Percentiles rank a stretch among this genome's conserved stretches.
These are phyloP conservation scores for Cephus rjabovi DNA, from an alignment of 2,888 invertebrate genomes.

Conservation along the genomic window DNA sequence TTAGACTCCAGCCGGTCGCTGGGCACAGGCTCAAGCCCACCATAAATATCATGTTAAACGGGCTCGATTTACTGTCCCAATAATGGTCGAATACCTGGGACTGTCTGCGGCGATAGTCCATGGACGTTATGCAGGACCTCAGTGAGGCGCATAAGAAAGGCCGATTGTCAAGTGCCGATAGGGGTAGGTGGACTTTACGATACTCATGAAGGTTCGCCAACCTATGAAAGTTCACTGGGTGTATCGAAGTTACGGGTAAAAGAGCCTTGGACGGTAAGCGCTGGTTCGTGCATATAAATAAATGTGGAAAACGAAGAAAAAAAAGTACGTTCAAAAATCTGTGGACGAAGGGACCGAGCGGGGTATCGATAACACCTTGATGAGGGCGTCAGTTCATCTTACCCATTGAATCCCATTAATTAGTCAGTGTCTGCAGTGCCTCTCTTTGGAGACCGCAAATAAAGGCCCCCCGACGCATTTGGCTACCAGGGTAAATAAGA, in stretches of 20 bases:
- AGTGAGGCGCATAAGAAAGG: conserved; percentile 33
- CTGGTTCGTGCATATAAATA: too few relatives aligned
- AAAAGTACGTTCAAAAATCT: too few relatives aligned
- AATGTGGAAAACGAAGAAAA: too few relatives aligned
- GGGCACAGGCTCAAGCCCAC: conserved; percentile 27
- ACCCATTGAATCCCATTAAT: too few relatives aligned
- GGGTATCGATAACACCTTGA: too few relatives aligned
- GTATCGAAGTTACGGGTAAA: background rate
- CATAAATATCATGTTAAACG: conserved; percentile 63
- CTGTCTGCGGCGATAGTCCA: conserved; percentile 32
- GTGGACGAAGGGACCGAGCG: too few relatives aligned
- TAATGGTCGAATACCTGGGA: conserved; percentile 54
- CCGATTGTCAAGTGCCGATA: conserved; percentile 37
- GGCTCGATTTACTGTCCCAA: conserved; percentile 59
- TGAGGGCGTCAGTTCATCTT: too few relatives aligned
- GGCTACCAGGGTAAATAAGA: conserved; percentile 54
- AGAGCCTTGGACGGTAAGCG: too few relatives aligned
- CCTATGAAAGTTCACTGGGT: background rate
- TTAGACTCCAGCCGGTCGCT: conserved; percentile 36
- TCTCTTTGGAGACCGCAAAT: conserved; percentile 44
- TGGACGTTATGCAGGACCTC: background rate
- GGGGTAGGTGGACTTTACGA: conserved; percentile 17
- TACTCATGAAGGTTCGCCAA: background rate
- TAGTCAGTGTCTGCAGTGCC: background rate
- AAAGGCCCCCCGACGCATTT: conserved; percentile 50